Evolutionary conservation across 2,888 invertebrate species (phyloP).

Genomic region (Spialia ferax): DNA sequence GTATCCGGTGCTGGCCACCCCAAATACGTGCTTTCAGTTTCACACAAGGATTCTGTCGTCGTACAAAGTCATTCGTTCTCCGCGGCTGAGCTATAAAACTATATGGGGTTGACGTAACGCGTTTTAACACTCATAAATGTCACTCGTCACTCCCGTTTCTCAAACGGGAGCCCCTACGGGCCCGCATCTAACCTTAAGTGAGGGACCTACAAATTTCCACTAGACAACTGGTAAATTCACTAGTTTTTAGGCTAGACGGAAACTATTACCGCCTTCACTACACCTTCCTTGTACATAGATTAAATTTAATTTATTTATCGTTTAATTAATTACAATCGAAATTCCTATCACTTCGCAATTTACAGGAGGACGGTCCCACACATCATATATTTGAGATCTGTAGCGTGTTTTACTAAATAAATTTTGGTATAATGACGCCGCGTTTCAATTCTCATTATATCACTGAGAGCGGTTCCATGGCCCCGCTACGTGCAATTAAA

Average conservation of each 20-base stretch:
- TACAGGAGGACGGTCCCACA: conserved; percentile 85
- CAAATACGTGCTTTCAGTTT: no score
- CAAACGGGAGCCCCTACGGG: conserved; percentile 22
- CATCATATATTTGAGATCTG: conserved; percentile 81
- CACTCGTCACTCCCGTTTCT: conserved; percentile 11
- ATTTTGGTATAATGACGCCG: conserved; percentile 64
- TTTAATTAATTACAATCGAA: conserved; percentile 52
- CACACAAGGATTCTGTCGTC: background rate
- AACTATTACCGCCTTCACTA: conserved; percentile 62
- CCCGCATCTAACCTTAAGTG: conserved; percentile 59
- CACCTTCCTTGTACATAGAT: conserved; percentile 45
- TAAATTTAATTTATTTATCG: conserved; percentile 42
- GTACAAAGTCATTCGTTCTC: background rate
- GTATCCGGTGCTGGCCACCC: no score
- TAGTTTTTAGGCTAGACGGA: conserved; percentile 77
- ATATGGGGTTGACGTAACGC: background rate
- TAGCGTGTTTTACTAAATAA: conserved; percentile 59
- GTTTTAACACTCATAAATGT: background rate
- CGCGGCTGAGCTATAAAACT: background rate
- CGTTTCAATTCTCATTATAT: conserved; percentile 53
- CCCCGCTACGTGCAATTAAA: conserved; percentile 24
- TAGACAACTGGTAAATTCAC: conserved; percentile 71
- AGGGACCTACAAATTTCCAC: conserved; percentile 73
- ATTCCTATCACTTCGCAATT: conserved; percentile 76
- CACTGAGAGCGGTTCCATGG: conserved; percentile 49